These are phyloP conservation scores for Leptoteleia sp. DNA, from an alignment of 1,140 invertebrate genomes.

Conservation along the genomic window DNA sequence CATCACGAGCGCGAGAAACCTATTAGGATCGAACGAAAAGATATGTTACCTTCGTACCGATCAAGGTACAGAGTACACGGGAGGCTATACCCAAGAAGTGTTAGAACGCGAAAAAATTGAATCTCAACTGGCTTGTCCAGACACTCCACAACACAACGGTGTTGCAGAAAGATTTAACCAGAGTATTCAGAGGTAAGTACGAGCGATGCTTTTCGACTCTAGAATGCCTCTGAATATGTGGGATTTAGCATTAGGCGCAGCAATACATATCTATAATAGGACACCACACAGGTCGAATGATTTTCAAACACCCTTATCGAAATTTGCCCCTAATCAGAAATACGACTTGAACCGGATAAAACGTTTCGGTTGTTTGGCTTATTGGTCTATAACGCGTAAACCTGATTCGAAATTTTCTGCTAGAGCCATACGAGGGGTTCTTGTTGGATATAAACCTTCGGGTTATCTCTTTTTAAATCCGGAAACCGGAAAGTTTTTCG, in stretches of 20 bases:
- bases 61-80: too few species aligned
- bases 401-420: conserved; percentile 7
- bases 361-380: conserved; percentile 9
- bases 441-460: conserved; percentile 1
- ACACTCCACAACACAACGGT: conserved; percentile 62
- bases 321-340: not conserved
- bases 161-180: conserved; percentile 61
- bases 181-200: conserved; percentile 5
- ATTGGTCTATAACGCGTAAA: conserved; percentile 9
- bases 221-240: conserved; percentile 36
- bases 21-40: too few species aligned
- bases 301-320: conserved; percentile 2
- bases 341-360: conserved; percentile 9
- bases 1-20: conserved; percentile 24
- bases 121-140: conserved; percentile 16
- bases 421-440: conserved; percentile 1
- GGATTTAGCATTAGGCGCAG: conserved; percentile 13
- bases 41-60: too few species aligned
- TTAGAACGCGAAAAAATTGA: conserved; percentile 16
- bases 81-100: conserved; percentile 22
- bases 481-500: conserved; percentile 12
- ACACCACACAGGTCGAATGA: conserved; percentile 9
- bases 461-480: conserved; percentile 18
- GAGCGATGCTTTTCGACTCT: too few species aligned
- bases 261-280: conserved; percentile 3